Evolutionary conservation across 2,113 vertebrate species (phyloP).

Genomic region (Desmodus rotundus): DNA sequence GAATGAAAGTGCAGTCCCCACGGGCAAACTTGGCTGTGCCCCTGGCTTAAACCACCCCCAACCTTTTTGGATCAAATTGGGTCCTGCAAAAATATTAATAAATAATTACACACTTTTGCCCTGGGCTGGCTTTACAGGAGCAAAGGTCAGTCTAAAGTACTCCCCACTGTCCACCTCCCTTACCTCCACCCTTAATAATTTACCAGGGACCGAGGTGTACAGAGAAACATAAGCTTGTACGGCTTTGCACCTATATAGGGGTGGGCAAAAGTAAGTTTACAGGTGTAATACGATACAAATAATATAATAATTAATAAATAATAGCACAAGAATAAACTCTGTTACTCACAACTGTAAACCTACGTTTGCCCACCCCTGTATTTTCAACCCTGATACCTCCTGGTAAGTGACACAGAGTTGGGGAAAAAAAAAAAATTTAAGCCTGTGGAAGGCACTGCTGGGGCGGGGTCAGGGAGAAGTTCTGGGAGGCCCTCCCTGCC

Average conservation of each 20-base stretch:
- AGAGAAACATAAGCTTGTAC: background rate
- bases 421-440: background rate
- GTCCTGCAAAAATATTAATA: background rate
- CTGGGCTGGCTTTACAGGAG: background rate
- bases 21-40: background rate
- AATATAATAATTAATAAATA: too few species aligned
- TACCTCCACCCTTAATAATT: background rate
- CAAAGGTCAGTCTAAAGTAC: background rate
- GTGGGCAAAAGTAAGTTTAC: too few species aligned
- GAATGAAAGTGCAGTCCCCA: background rate
- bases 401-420: background rate
- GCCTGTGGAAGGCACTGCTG: background rate
- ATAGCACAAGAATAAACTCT: too few species aligned
- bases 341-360: too few species aligned
- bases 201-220: background rate
- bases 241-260: background rate
- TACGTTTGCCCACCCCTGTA: too few species aligned
- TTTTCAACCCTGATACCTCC: background rate
- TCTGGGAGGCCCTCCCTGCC: fast-evolving
- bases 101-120: background rate
- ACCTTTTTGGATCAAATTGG: background rate
- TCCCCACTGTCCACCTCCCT: background rate
- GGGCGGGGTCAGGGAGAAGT: background rate
- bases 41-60: background rate
- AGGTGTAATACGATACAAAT: too few species aligned